Percentiles rank a stretch among this genome's conserved stretches.
phyloP scores from a whole-genome alignment of 2,113 vertebrate species.

The Myocastor coypus region DNA sequence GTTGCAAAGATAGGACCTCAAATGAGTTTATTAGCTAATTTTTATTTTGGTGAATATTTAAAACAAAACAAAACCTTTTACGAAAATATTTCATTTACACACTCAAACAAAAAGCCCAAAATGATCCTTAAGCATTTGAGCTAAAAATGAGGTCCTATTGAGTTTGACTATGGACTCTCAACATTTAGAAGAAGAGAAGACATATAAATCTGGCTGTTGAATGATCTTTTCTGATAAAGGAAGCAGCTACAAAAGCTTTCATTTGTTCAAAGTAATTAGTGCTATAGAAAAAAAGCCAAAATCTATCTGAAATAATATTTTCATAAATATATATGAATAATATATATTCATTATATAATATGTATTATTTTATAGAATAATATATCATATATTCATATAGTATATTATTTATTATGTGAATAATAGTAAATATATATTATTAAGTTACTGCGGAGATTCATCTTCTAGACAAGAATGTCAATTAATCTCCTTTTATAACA shows the following conservation, averaged over 20 bases:
- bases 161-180: neutral
- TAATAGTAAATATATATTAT: too few relatives aligned
- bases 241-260: neutral
- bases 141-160: neutral
- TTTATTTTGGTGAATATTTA: conserved; percentile 24
- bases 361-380: too few relatives aligned
- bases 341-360: too few relatives aligned
- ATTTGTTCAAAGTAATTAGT: neutral
- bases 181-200: neutral
- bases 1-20: neutral
- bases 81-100: neutral
- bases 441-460: too few relatives aligned
- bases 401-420: too few relatives aligned
- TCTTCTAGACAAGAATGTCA: neutral
- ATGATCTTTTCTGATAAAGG: neutral
- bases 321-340: neutral
- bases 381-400: too few relatives aligned
- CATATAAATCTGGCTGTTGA: neutral
- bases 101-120: neutral
- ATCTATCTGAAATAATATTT: neutral
- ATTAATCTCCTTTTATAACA: neutral
- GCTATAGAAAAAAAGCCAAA: neutral
- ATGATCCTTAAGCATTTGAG: neutral
- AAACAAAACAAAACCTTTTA: conserved; percentile 47
- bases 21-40: neutral